These are phyloP conservation scores for Callithrix jacchus DNA, from an alignment of 2,113 vertebrate species.

Conservation along the genomic window DNA sequence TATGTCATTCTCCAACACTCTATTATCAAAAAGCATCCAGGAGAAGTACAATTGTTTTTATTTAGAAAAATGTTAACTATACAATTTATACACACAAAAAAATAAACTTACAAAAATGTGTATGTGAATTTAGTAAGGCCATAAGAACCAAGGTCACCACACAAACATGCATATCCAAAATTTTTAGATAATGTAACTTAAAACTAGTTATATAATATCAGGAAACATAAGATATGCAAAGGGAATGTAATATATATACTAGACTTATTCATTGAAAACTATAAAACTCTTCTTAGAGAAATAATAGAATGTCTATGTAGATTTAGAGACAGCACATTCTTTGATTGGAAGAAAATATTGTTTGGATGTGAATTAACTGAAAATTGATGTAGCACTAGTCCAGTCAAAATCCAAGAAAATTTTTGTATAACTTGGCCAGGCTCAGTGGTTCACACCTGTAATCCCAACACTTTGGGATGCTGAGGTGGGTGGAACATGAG, in stretches of 20 bases:
- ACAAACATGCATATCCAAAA: background rate
- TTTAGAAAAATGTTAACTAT: background rate
- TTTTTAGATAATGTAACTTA: background rate
- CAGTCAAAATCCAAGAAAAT: background rate
- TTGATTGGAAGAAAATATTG: background rate
- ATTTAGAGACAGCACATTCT: background rate
- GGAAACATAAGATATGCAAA: background rate
- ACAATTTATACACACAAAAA: background rate
- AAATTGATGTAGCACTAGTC: background rate
- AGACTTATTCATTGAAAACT: background rate
- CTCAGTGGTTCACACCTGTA: no score
- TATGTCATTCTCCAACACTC: background rate
- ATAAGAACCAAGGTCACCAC: background rate
- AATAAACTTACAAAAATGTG: background rate
- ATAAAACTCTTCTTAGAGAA: background rate
- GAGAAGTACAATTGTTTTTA: background rate
- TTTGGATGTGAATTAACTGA: background rate
- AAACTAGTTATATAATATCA: background rate
- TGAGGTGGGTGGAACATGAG: no score
- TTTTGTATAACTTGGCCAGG: background rate
- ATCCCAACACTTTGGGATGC: no score
- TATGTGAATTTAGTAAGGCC: background rate
- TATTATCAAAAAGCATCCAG: background rate
- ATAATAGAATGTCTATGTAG: background rate
- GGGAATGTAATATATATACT: background rate